Conservation (phyloP, 2,888 invertebrate species). For the Tenodera sinensis region DNA sequence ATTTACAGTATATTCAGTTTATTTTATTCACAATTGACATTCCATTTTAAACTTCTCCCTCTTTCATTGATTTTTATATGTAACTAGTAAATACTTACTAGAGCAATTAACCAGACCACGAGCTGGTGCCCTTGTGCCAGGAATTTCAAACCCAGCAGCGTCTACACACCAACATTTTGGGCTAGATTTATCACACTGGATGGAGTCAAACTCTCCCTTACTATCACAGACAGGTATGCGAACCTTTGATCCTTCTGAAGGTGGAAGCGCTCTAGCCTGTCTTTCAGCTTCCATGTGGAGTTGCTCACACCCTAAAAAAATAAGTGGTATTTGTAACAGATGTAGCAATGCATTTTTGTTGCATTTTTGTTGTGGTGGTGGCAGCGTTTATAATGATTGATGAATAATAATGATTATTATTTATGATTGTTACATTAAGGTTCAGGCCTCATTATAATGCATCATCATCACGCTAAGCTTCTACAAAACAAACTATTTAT, state of each 20-base stretch:
- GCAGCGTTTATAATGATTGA: no score
- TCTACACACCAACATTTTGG: slow-evolving; percentile 47
- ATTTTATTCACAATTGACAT: no score
- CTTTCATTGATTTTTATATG: no score
- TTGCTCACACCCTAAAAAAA: slow-evolving; percentile 58
- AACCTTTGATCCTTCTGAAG: slow-evolving; percentile 40
- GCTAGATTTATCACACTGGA: slow-evolving; percentile 38
- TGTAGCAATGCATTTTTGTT: no score
- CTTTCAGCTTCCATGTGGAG: slow-evolving; percentile 59
- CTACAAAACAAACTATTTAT: no score
- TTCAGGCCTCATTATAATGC: no score
- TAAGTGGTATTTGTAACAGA: background rate
- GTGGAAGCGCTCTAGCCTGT: slow-evolving; percentile 56
- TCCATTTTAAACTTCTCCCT: no score
- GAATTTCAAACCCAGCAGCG: slow-evolving; percentile 48
- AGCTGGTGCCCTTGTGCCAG: slow-evolving; percentile 40
- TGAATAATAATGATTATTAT: no score
- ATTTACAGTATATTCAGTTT: no score
- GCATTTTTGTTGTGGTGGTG: background rate
- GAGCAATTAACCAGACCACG: slow-evolving; percentile 62
- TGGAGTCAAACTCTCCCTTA: slow-evolving; percentile 39
- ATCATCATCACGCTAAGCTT: no score
- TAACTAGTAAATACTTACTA: slow-evolving; percentile 41
- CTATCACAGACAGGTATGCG: slow-evolving; percentile 37
- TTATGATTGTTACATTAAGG: no score